Conservation (phyloP, 1,140 invertebrate species). For the Solen grandis region DNA sequence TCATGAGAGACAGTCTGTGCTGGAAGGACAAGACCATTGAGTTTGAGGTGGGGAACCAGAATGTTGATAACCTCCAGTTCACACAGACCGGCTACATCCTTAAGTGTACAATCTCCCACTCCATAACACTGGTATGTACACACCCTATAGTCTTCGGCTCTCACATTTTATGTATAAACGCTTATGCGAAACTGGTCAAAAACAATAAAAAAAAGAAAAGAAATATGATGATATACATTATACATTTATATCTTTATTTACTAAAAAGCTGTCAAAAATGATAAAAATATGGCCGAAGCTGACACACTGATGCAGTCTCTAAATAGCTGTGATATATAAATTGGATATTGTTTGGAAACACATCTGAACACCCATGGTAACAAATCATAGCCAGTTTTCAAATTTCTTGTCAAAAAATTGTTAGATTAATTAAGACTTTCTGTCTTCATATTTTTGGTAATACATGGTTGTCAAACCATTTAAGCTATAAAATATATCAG, state of each 20-base stretch:
- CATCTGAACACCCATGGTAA: too few relatives aligned
- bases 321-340: too few relatives aligned
- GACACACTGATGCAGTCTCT: background rate
- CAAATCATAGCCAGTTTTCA: too few relatives aligned
- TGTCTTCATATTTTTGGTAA: too few relatives aligned
- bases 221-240: background rate
- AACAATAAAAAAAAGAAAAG: background rate
- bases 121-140: conserved; percentile 72
- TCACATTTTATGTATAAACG: too few relatives aligned
- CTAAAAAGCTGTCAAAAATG: background rate
- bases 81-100: conserved; percentile 76
- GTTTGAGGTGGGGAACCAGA: conserved; percentile 70
- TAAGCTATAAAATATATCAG: too few relatives aligned
- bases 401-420: too few relatives aligned
- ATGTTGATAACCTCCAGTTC: conserved; percentile 69
- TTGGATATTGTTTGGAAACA: too few relatives aligned
- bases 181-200: background rate
- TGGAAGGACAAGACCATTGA: conserved; percentile 75
- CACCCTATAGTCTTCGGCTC: too few relatives aligned
- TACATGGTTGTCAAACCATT: too few relatives aligned
- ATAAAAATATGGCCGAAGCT: background rate
- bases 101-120: conserved; percentile 74
- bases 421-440: too few relatives aligned
- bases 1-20: conserved; percentile 74
- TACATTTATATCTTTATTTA: background rate